Evolutionary conservation across 2,113 vertebrate species (phyloP).

Genomic region (Microtus ochrogaster): DNA sequence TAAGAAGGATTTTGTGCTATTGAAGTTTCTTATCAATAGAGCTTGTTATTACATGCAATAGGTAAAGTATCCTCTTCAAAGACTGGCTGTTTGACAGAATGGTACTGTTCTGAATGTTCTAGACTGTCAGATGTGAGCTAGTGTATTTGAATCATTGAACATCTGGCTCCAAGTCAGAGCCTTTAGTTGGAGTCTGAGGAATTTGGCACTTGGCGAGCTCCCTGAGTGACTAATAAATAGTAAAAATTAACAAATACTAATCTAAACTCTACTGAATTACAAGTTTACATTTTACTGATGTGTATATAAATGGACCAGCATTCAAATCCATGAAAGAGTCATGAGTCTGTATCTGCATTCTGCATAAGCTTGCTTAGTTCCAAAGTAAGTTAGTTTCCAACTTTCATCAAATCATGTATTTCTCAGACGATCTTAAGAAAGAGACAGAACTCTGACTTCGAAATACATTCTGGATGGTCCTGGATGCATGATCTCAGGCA

Average conservation of each 20-base stretch:
- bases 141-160: neutral
- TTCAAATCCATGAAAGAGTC: neutral
- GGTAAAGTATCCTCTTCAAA: neutral
- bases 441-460: neutral
- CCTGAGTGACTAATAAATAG: neutral
- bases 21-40: neutral
- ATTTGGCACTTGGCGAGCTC: neutral
- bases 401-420: neutral
- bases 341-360: neutral
- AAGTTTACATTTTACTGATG: neutral
- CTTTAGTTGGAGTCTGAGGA: neutral
- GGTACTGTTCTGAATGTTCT: neutral
- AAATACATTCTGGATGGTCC: neutral
- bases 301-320: neutral
- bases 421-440: neutral
- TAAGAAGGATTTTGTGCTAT: neutral
- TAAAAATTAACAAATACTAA: neutral
- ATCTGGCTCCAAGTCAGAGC: neutral
- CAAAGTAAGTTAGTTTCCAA: neutral
- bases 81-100: neutral
- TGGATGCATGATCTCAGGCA: neutral
- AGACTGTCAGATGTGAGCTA: neutral
- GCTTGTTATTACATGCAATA: neutral
- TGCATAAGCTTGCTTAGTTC: neutral
- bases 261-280: neutral